Evolutionary conservation across 2,888 invertebrate species (phyloP).

Genomic region (Lasioglossum zephyrum): DNA sequence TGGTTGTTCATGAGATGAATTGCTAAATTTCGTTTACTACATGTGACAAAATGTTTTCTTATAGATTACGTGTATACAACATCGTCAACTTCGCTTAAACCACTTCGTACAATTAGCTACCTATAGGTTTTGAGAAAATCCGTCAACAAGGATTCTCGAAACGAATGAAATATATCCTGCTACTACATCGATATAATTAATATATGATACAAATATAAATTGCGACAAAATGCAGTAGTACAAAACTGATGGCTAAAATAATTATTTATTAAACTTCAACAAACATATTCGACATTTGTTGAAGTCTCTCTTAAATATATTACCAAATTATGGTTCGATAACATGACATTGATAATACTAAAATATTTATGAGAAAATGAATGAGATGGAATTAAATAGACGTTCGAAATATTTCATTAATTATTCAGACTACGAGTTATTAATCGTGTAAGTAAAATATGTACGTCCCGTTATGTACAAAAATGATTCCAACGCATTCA

Average conservation of each 20-base stretch:
- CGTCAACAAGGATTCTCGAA: slow-evolving; percentile 35
- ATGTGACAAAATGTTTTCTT: slow-evolving; percentile 10
- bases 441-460: slow-evolving; percentile 35
- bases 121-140: slow-evolving; percentile 26
- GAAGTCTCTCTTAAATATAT: slow-evolving; percentile 26
- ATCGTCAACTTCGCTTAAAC: slow-evolving; percentile 17
- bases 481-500: slow-evolving; percentile 15
- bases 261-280: slow-evolving; percentile 21
- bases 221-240: slow-evolving; percentile 54
- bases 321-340: slow-evolving; percentile 24
- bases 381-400: slow-evolving; percentile 53
- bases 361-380: slow-evolving; percentile 29
- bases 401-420: slow-evolving; percentile 30
- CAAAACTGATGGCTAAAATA: slow-evolving; percentile 35
- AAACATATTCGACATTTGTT: slow-evolving; percentile 9
- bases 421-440: slow-evolving; percentile 18
- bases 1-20: slow-evolving; percentile 24
- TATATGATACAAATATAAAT: slow-evolving; percentile 25
- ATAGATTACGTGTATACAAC: slow-evolving; percentile 31
- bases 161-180: slow-evolving; percentile 58
- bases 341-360: slow-evolving; percentile 37
- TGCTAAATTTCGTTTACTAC: background rate
- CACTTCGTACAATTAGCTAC: slow-evolving; percentile 35
- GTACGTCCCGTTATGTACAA: slow-evolving; percentile 21
- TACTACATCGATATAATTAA: slow-evolving; percentile 13